Percentiles rank a stretch among this genome's conserved stretches.
Evolutionary conservation across 1,140 invertebrate species (phyloP).

Genomic region (Lepidurus arcticus): DNA sequence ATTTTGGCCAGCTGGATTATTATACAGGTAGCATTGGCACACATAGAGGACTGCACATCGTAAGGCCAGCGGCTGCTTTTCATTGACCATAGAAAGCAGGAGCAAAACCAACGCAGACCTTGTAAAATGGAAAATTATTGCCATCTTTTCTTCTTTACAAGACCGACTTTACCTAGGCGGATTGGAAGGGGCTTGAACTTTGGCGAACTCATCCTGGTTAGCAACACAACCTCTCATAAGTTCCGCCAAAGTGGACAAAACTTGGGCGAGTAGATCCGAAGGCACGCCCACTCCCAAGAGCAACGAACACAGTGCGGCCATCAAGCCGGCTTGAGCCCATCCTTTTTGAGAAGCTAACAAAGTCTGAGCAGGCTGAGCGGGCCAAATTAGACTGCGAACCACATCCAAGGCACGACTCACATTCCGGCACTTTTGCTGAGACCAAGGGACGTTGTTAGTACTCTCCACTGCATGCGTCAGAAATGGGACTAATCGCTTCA

Average conservation of each 20-base stretch:
- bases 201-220: slow-evolving; percentile 89
- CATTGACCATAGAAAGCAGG: slow-evolving; percentile 98
- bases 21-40: slow-evolving; percentile 92
- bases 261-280: slow-evolving; percentile 90
- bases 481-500: slow-evolving; percentile 81
- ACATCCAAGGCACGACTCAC: slow-evolving; percentile 54
- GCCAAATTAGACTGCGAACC: slow-evolving; percentile 80
- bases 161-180: slow-evolving; percentile 48
- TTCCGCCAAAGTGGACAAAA: slow-evolving; percentile 91
- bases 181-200: slow-evolving; percentile 84
- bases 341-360: slow-evolving; percentile 78
- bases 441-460: slow-evolving; percentile 71
- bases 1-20: slow-evolving; percentile 82
- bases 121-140: slow-evolving; percentile 39
- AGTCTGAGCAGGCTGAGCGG: slow-evolving; percentile 72
- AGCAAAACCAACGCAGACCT: slow-evolving; percentile 88
- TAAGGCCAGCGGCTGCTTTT: slow-evolving; percentile 88
- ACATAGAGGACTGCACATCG: slow-evolving; percentile 94
- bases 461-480: slow-evolving; percentile 62
- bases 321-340: slow-evolving; percentile 74
- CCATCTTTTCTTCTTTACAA: slow-evolving; percentile 35
- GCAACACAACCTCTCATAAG: slow-evolving; percentile 80
- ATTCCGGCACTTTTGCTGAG: slow-evolving; percentile 90
- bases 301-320: slow-evolving; percentile 78
- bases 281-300: slow-evolving; percentile 95